These are phyloP conservation scores for Apostichopus leukothele DNA, from an alignment of 53 echinoderm and acorn worm genomes.

Conservation along the genomic window DNA sequence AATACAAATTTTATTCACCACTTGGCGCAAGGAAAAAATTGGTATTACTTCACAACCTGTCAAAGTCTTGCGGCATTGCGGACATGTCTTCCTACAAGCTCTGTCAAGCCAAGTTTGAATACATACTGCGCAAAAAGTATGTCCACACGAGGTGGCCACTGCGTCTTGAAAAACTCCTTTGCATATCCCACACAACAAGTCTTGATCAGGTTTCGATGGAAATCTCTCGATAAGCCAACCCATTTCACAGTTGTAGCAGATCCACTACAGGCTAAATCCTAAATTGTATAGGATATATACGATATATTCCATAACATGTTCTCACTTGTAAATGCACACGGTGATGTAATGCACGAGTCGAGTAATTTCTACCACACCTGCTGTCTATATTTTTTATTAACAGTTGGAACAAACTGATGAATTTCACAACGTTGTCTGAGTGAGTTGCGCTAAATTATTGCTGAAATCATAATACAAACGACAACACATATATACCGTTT, in stretches of 20 bases:
- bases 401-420: too few relatives aligned
- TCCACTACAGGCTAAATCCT: too few relatives aligned
- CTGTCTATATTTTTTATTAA: too few relatives aligned
- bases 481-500: too few relatives aligned
- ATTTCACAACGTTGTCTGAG: too few relatives aligned
- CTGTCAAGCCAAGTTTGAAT: conserved; percentile 85
- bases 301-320: too few relatives aligned
- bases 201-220: conserved; percentile 67
- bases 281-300: too few relatives aligned
- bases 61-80: conserved; percentile 76
- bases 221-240: conserved; percentile 78
- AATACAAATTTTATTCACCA: conserved; percentile 69
- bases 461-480: too few relatives aligned
- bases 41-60: conserved; percentile 71
- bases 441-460: too few relatives aligned
- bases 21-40: conserved; percentile 80
- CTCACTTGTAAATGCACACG: too few relatives aligned
- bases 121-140: conserved; percentile 79
- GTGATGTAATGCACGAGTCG: too few relatives aligned
- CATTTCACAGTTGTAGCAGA: conserved; percentile 47
- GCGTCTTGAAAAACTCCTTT: conserved; percentile 74
- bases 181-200: conserved; percentile 91
- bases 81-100: conserved; percentile 73
- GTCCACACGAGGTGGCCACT: conserved; percentile 81
- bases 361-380: too few relatives aligned